phyloP scores from a whole-genome alignment of 2,113 vertebrate genomes.

The Zeus faber region DNA sequence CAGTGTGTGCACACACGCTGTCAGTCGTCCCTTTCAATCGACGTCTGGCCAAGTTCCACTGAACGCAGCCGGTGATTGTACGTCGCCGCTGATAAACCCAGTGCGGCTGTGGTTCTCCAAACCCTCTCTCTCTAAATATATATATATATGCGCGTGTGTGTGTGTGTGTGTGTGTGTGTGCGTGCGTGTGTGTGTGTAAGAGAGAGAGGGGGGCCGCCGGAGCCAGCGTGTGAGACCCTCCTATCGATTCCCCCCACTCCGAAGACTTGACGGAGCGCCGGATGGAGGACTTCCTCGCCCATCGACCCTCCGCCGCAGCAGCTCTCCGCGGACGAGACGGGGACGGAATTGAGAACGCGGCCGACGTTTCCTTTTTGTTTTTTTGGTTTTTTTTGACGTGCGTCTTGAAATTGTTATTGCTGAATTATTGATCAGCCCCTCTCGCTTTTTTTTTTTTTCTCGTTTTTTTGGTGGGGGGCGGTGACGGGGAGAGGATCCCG shows the following conservation, averaged over 20 bases:
- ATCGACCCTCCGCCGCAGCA: conserved; percentile 57
- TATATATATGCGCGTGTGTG: conserved; percentile 1
- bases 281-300: conserved; percentile 48
- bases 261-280: conserved; percentile 50
- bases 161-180: conserved; percentile 9
- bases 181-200: neutral
- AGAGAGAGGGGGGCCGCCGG: neutral
- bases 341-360: conserved; percentile 54
- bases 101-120: neutral
- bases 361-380: conserved; percentile 39
- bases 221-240: conserved; percentile 16
- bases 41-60: neutral
- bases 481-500: conserved; percentile 21
- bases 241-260: conserved; percentile 59
- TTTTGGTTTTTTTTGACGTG: conserved; percentile 33
- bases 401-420: conserved; percentile 22
- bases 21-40: neutral
- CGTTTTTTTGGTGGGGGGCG: conserved; percentile 25
- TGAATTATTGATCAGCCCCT: conserved; percentile 56
- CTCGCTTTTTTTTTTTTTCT: neutral
- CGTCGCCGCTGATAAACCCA: neutral
- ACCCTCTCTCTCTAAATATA: neutral
- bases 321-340: conserved; percentile 58
- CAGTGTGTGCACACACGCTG: conserved; percentile 1
- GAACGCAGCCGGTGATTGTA: neutral